Evolutionary conservation across 2,113 vertebrate genomes (phyloP).

Genomic region (Dromiciops gliroides): DNA sequence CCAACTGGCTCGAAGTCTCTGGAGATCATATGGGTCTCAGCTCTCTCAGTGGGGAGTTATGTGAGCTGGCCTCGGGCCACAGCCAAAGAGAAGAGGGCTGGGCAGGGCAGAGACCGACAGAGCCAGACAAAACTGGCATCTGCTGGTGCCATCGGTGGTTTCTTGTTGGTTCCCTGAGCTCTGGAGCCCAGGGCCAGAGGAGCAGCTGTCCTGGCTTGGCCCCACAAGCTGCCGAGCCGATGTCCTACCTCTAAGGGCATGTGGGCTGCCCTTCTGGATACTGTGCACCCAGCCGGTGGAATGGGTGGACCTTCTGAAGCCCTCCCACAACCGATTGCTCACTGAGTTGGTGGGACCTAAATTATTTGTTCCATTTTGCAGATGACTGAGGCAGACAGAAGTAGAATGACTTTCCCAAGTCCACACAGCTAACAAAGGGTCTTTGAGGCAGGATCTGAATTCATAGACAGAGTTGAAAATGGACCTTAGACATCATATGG

Average conservation of each 20-base stretch:
- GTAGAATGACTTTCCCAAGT: too few species aligned
- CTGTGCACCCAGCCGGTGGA: not conserved
- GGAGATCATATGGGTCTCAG: not conserved
- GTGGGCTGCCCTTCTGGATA: not conserved
- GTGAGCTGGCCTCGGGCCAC: not conserved
- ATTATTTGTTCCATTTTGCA: not conserved
- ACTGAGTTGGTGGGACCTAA: not conserved
- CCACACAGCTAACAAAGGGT: not conserved
- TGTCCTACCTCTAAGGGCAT: not conserved
- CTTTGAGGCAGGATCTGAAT: not conserved
- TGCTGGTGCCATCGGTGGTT: not conserved
- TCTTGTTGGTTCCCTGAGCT: not conserved
- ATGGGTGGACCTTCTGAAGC: not conserved
- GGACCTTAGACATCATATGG: not conserved
- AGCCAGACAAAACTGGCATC: not conserved
- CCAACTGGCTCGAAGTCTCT: not conserved
- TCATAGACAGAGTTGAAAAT: not conserved
- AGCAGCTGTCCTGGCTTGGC: not conserved
- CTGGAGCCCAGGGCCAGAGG: not conserved
- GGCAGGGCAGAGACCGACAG: not conserved
- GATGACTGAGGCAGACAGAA: not conserved
- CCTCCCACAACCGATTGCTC: not conserved
- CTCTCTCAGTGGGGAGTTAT: not conserved
- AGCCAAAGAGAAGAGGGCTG: not conserved
- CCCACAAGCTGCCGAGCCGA: not conserved